phyloP scores from a whole-genome alignment of 2,113 vertebrate species.

The Melozone crissalis region DNA sequence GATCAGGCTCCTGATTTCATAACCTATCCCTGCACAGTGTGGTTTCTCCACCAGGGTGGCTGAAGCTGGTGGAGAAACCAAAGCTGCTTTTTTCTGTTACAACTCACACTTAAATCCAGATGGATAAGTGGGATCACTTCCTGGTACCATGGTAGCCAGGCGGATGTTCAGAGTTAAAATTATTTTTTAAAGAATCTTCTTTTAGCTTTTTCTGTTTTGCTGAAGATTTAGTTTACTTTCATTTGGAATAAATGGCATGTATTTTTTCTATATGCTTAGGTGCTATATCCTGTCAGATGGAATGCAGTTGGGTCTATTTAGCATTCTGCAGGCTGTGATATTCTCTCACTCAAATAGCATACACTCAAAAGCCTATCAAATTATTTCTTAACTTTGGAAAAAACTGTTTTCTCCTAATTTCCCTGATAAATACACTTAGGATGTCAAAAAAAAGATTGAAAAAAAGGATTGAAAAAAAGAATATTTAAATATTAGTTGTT shows the following conservation, averaged over 20 bases:
- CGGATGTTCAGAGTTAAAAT: background rate
- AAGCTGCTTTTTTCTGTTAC: background rate
- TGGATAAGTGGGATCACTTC: background rate
- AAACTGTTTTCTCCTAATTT: background rate
- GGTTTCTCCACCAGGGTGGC: background rate
- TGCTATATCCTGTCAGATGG: background rate
- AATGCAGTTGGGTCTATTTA: background rate
- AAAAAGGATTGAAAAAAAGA: background rate
- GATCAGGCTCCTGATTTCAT: background rate
- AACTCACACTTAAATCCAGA: background rate
- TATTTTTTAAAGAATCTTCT: background rate
- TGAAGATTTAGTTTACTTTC: background rate
- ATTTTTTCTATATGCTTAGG: background rate
- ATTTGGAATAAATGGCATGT: background rate
- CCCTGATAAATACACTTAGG: background rate
- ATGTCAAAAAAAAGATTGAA: no score
- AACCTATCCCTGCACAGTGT: background rate
- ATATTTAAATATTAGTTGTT: background rate
- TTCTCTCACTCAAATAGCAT: background rate
- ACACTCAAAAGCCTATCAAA: background rate
- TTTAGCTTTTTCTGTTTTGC: background rate
- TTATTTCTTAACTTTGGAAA: background rate
- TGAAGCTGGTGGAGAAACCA: no score
- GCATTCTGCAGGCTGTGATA: background rate
- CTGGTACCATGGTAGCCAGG: background rate